Evolutionary conservation across 1,140 invertebrate species (phyloP).

Genomic region (Venturia canescens): DNA sequence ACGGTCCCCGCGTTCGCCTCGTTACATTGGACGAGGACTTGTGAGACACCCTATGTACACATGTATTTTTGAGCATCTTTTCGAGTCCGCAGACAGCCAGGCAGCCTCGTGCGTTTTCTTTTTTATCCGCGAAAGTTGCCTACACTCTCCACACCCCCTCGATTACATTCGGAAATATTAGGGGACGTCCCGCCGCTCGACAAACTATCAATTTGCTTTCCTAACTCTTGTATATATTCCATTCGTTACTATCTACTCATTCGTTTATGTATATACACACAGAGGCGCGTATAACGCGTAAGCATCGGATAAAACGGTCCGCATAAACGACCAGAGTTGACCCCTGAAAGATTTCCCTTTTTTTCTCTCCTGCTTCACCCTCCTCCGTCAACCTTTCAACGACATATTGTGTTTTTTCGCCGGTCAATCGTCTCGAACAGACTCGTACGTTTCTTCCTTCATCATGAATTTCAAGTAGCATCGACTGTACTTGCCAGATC

Average conservation of each 20-base stretch:
- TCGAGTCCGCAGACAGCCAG: background rate
- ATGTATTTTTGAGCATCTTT: background rate
- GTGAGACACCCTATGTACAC: conserved; percentile 35
- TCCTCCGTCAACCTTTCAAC: conserved; percentile 18
- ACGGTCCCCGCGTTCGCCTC: too few relatives aligned
- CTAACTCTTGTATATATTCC: conserved; percentile 56
- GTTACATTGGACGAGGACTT: background rate
- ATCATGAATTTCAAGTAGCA: background rate
- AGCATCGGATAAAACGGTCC: background rate
- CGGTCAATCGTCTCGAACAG: conserved; percentile 17
- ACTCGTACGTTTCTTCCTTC: background rate
- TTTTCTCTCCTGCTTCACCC: background rate
- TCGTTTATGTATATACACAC: background rate
- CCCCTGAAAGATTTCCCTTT: background rate
- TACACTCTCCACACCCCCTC: conserved; percentile 73
- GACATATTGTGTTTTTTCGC: conserved; percentile 1
- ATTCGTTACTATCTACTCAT: conserved; percentile 22
- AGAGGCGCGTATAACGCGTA: background rate
- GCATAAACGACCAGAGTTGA: conserved; percentile 6
- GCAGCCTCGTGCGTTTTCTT: conserved; percentile 48
- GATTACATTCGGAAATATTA: conserved; percentile 79
- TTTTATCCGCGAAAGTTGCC: conserved; percentile 51
- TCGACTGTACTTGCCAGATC: background rate
- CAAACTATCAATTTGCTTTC: conserved; percentile 77
- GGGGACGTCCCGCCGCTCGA: conserved; percentile 76